phyloP scores from a whole-genome alignment of 2,888 invertebrate genomes.

The Lasius fuliginosus region DNA sequence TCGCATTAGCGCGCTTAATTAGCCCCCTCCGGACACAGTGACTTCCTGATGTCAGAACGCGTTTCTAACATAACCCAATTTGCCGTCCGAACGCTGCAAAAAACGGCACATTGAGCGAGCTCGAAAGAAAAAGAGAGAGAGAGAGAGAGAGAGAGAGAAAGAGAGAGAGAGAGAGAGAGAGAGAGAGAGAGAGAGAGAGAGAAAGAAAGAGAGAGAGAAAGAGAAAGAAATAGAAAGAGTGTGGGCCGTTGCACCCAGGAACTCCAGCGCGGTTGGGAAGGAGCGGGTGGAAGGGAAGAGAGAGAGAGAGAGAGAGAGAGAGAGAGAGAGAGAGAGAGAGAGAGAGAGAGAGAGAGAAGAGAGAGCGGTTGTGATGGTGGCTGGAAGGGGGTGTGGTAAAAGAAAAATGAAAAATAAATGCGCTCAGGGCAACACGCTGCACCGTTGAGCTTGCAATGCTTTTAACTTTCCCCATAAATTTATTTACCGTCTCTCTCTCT shows the following conservation, averaged over 20 bases:
- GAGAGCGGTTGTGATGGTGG: conserved; percentile 27
- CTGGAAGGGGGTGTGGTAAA: conserved; percentile 49
- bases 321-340: conserved; percentile 26
- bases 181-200: conserved; percentile 2
- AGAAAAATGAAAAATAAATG: conserved; percentile 77
- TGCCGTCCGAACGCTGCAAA: conserved; percentile 55
- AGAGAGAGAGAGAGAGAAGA: conserved; percentile 36
- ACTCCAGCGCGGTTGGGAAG: conserved; percentile 4
- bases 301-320: background rate
- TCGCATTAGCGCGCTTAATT: conserved; percentile 66
- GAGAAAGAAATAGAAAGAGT: conserved; percentile 15
- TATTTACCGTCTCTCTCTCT: conserved; percentile 77
- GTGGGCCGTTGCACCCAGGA: conserved; percentile 41
- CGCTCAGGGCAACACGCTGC: conserved; percentile 75
- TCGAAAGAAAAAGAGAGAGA: conserved; percentile 1
- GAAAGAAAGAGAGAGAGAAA: background rate
- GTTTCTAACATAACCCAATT: conserved; percentile 70
- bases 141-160: background rate
- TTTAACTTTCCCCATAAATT: conserved; percentile 85
- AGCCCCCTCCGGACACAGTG: conserved; percentile 54
- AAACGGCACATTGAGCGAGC: conserved; percentile 48
- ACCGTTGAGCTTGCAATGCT: conserved; percentile 81
- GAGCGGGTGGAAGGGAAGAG: background rate
- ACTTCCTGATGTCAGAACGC: conserved; percentile 67
- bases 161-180: background rate